These are phyloP conservation scores for Campoletis sonorensis DNA, from an alignment of 1,140 invertebrate species.

Conservation along the genomic window DNA sequence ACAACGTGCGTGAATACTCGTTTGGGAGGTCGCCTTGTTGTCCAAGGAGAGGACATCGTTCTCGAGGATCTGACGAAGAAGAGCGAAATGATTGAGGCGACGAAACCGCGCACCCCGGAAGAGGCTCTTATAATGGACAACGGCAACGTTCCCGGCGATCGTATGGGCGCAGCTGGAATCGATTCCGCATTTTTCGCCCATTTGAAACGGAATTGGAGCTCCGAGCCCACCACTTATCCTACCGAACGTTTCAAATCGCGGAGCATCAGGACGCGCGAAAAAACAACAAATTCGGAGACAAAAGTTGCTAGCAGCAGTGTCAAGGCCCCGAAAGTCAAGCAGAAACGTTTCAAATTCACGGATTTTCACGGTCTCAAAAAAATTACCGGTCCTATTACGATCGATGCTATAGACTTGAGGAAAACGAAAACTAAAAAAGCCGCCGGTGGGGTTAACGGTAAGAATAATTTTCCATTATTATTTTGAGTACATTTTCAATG, in stretches of 20 bases:
- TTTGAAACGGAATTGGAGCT: constrained; percentile 84
- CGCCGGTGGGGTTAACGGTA: not conserved
- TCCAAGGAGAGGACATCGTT: constrained; percentile 76
- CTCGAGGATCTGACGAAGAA: constrained; percentile 77
- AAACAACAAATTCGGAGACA: constrained; percentile 21
- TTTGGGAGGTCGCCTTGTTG: constrained; percentile 77
- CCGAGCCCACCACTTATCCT: constrained; percentile 55
- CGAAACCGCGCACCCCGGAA: constrained; percentile 68
- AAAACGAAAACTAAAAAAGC: constrained; percentile 25
- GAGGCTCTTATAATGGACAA: constrained; percentile 76
- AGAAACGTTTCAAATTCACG: constrained; percentile 61
- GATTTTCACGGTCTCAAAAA: constrained; percentile 63
- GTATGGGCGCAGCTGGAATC: constrained; percentile 83
- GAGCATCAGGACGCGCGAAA: not conserved
- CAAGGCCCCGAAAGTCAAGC: constrained; percentile 63
- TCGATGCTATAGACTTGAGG: constrained; percentile 51
- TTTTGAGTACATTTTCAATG: not conserved
- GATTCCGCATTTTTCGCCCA: constrained; percentile 84
- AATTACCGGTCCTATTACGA: constrained; percentile 53
- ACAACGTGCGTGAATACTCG: constrained; percentile 82
- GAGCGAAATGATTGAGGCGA: constrained; percentile 74
- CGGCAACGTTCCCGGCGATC: constrained; percentile 84
- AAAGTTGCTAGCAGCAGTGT: not conserved
- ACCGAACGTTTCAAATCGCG: constrained; percentile 11
- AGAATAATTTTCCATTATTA: constrained; percentile 4